Evolutionary conservation across 1,140 invertebrate genomes (phyloP), one percentile per base, ranked within the genome.

Genomic region (Choristoneura fumiferana): DNA sequence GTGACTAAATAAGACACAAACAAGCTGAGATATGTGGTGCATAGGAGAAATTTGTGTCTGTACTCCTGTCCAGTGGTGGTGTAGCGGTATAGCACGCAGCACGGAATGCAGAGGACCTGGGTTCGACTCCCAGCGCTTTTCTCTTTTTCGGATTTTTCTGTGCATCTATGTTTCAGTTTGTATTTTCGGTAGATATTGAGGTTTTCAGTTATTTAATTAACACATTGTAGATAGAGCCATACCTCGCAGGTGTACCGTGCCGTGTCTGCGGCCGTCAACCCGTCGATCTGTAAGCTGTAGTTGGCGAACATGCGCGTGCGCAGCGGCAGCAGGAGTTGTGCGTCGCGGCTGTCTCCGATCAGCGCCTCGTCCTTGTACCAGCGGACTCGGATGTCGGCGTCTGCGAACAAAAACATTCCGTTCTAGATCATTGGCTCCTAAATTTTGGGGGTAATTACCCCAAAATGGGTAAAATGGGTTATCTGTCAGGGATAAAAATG

Each of bases 181-280:
- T n/a, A n/a, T n/a, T n/a, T n/a, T n/a, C n/a, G n/a, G n/a, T n/a
- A n/a, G 34, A 35, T 52, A 15, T 33, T 10, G 53, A 15, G n/a
- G n/a, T n/a, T n/a, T n/a, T n/a, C n/a, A n/a, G n/a, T n/a, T n/a
- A n/a, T n/a, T n/a, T n/a, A n/a, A n/a, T n/a, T n/a, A n/a, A 6
- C 4, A 35, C 6, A 4, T 33, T 5, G 1, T 34, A 8, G 1
- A 8, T 12, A 17, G 12, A 1, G 10, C 13, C 8, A 29, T 65
- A 88, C 87, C 77, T 89, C 93, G 64, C 95, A 96, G 39, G 92
- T 92, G 71, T 95, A 96, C 57, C 95, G 91, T 0, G 94, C 95
- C 0, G 93, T 93, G 69, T 96, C 94, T 9, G 87, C 81, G 0
- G 92, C 86, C 40, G 91, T 84, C 0, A 95, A 84, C 14, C 90